These are phyloP conservation scores for Hemicordylus capensis DNA, from an alignment of 2,113 vertebrate genomes.

Conservation along the genomic window DNA sequence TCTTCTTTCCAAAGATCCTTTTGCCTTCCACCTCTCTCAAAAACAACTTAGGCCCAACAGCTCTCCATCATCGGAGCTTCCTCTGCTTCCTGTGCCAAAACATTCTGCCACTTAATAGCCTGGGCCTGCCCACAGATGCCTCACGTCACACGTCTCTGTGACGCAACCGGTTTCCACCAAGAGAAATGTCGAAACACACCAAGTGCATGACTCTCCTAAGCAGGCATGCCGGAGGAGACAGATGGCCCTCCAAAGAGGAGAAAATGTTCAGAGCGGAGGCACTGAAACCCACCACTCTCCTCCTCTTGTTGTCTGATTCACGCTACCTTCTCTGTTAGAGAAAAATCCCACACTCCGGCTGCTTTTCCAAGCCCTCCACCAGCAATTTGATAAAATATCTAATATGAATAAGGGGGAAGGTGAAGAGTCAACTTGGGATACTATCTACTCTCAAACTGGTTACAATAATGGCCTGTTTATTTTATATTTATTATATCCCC, in stretches of 20 bases:
- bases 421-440: not conserved
- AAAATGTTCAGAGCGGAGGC: rapidly evolving
- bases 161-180: not conserved
- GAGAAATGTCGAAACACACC: not conserved
- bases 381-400: not conserved
- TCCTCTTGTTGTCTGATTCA: not conserved
- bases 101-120: not conserved
- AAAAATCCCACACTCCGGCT: not conserved
- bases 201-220: no score
- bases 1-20: not conserved
- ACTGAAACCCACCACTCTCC: not conserved
- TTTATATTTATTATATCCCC: no score
- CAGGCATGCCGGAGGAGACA: not conserved
- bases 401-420: not conserved
- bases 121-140: rapidly evolving
- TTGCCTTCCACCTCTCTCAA: rapidly evolving
- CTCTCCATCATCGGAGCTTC: not conserved
- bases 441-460: not conserved
- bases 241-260: not conserved
- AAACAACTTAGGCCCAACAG: rapidly evolving
- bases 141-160: not conserved
- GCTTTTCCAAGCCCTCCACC: not conserved
- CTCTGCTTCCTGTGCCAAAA: not conserved
- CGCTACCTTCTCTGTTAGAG: not conserved
- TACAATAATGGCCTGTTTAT: not conserved